These are phyloP conservation scores for Cataglyphis albicans DNA, from an alignment of 2,888 invertebrate species.

Conservation along the genomic window DNA sequence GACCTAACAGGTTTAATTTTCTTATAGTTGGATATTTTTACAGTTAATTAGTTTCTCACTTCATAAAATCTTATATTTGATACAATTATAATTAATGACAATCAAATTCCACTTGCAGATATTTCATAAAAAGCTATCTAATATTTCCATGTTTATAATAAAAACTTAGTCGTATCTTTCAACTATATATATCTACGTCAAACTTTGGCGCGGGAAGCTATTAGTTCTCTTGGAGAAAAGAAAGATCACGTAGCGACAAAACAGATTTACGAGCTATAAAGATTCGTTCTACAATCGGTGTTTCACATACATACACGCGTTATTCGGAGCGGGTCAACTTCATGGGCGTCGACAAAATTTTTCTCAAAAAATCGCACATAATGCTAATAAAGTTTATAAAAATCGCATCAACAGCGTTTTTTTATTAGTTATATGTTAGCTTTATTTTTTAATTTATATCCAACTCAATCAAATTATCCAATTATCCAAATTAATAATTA, in stretches of 20 bases:
- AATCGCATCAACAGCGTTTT: not conserved
- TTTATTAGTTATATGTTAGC: not conserved
- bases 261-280: slow-evolving; percentile 44
- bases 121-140: not conserved
- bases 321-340: slow-evolving; percentile 6
- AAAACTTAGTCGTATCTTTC: not conserved
- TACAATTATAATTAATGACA: not conserved
- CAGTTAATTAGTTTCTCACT: not conserved
- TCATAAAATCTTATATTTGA: not conserved
- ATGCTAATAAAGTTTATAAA: not conserved
- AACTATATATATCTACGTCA: not conserved
- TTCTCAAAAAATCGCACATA: not conserved
- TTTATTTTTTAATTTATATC: slow-evolving; percentile 18
- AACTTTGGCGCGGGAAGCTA: slow-evolving; percentile 21
- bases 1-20: not conserved
- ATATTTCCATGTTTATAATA: slow-evolving; percentile 1
- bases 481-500: not conserved
- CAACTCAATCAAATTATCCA: too few relatives aligned
- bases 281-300: slow-evolving; percentile 23
- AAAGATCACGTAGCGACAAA: slow-evolving; percentile 44
- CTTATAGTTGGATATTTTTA: not conserved
- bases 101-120: not conserved
- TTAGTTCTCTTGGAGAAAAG: slow-evolving; percentile 19
- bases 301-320: not conserved
- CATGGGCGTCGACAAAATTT: slow-evolving; percentile 42